phyloP scores from a whole-genome alignment of 2,888 invertebrate species.

The Drosophila melanosoma region DNA sequence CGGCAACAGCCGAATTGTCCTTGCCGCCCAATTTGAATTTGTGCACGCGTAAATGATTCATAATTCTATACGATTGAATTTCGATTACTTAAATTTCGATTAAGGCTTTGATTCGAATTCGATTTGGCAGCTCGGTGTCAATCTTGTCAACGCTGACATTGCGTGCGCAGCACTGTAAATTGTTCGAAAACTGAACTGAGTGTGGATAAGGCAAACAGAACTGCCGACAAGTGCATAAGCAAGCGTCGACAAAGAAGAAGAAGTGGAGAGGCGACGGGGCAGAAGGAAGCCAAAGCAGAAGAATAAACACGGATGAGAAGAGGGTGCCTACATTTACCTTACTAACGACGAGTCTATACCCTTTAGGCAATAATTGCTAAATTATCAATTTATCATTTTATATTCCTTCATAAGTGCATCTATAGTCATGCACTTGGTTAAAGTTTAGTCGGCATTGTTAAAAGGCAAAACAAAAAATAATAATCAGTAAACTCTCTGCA shows the following conservation, averaged over 20 bases:
- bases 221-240: conserved; percentile 42
- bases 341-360: conserved; percentile 24
- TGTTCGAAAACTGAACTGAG: conserved; percentile 33
- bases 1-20: conserved; percentile 48
- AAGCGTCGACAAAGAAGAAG: conserved; percentile 6
- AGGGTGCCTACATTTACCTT: conserved; percentile 13
- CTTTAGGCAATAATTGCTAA: conserved; percentile 7
- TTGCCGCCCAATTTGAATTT: conserved; percentile 75
- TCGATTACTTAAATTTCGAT: conserved; percentile 10
- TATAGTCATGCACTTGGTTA: not conserved
- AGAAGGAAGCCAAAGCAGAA: conserved; percentile 61
- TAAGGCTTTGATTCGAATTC: conserved; percentile 17
- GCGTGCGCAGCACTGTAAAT: conserved; percentile 55
- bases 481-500: not conserved
- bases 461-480: not conserved
- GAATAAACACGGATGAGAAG: conserved; percentile 35
- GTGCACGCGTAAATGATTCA: conserved; percentile 81
- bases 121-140: conserved; percentile 8
- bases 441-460: not conserved
- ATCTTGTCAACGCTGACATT: conserved; percentile 35
- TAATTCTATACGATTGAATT: conserved; percentile 30
- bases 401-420: not conserved
- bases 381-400: not conserved
- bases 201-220: conserved; percentile 34
- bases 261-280: conserved; percentile 21